Evolutionary conservation across 2,113 vertebrate genomes (phyloP).

Genomic region (Vireo altiloquus): DNA sequence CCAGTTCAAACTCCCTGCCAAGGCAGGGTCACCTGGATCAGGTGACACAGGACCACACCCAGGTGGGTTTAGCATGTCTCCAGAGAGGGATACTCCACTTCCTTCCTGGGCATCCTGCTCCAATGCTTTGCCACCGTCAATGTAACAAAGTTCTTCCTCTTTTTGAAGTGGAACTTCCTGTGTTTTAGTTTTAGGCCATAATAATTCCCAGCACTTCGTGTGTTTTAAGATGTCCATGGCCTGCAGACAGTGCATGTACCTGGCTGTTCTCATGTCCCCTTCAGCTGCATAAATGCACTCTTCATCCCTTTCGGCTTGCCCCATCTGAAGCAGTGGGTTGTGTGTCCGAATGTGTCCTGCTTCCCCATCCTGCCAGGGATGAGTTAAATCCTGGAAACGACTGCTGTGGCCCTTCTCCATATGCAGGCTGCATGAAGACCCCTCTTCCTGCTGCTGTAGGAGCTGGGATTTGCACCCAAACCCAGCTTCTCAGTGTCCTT

Average conservation of each 20-base stretch:
- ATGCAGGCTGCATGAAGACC: accelerated
- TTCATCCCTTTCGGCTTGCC: neutral
- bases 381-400: neutral
- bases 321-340: neutral
- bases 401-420: accelerated
- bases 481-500: neutral
- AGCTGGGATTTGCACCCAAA: neutral
- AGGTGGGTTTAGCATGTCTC: neutral
- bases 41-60: neutral
- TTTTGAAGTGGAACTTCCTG: neutral
- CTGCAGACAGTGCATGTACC: accelerated
- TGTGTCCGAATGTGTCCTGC: accelerated
- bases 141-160: neutral
- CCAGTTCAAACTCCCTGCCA: neutral
- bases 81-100: neutral
- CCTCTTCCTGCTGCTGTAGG: neutral
- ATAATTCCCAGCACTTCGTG: accelerated
- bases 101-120: neutral
- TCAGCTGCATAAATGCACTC: accelerated
- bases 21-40: neutral
- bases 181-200: neutral
- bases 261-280: accelerated
- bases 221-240: neutral
- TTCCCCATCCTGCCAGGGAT: neutral
- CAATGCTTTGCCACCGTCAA: neutral